Evolutionary conservation across 2,113 vertebrate genomes (phyloP), one percentile per base, ranked within the genome.

Genomic region (Anguilla rostrata): DNA sequence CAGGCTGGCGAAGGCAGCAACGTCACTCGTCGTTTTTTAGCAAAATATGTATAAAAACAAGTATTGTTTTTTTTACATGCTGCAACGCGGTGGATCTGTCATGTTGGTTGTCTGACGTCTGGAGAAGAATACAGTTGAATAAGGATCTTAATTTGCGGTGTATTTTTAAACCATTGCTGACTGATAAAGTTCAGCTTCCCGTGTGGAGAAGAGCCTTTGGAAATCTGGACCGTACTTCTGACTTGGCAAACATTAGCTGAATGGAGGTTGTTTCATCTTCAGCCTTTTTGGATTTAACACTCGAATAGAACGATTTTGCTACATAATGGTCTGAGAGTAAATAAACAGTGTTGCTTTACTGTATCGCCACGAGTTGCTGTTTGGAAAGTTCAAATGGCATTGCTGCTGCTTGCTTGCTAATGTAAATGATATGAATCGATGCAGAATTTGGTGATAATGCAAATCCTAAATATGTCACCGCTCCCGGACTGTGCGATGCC

Each of bases 161-260:
- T 41, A 22, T 86, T 81, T 57, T 82, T 43, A 79, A 29, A 53
- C 41, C 4, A 18, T n/a, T 4, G 26, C 56, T 29, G 34, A 39
- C 60, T 66, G 60, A 26, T 66, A 66, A 60, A 66, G 60, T 66
- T 66, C 60, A 66, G 60, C 60, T 26, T 29, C 84, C 14, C 60
- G n/a, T 22, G 75, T 43, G 49, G 12, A 53, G 53, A 40, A 53
- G 53, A 40, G 66, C 86, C 39, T 83, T 49, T 56, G 5, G 82
- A 87, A 87, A 83, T 57, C 39, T 83, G 86, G 86, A 87, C 71
- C 82, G 56, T 82, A 87, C 41, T 83, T 40, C 15, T 40, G 16
- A 75, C 0, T 75, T 75, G 9, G 60, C 60, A 5, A 75, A 75
- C 66, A 75, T 75, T 34, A 34, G 66, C 66, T 29, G 2, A 66